Percentiles rank a stretch among this genome's conserved stretches.
Evolutionary conservation across 2,113 vertebrate genomes (phyloP).

Genomic region (Loxodonta africana): DNA sequence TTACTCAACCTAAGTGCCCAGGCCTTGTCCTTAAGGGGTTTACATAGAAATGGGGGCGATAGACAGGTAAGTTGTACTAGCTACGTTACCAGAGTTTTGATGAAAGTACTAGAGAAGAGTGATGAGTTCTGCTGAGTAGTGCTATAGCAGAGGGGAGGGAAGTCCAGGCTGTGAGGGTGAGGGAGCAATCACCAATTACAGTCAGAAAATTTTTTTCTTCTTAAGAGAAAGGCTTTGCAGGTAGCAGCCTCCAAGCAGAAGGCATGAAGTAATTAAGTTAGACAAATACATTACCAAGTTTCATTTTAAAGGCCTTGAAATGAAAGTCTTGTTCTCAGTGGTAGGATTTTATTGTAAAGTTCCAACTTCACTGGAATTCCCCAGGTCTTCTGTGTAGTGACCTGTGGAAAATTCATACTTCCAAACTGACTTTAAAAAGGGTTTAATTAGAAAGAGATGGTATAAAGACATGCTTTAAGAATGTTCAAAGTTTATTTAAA

Average conservation of each 20-base stretch:
- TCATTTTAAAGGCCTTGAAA: constrained; percentile 49
- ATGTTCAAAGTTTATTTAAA: constrained; percentile 1
- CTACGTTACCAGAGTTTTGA: neutral
- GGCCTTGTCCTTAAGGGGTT: constrained; percentile 30
- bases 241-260: constrained; percentile 57
- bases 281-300: constrained; percentile 49
- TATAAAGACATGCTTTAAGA: neutral
- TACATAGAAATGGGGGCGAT: neutral
- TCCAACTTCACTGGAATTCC: neutral
- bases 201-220: constrained; percentile 41
- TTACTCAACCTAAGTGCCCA: neutral
- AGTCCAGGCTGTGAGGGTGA: neutral
- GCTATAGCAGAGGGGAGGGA: neutral
- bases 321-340: constrained; percentile 34
- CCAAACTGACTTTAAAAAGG: neutral
- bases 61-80: neutral
- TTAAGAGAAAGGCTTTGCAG: constrained; percentile 30
- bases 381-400: neutral
- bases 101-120: neutral
- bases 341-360: neutral
- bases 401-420: neutral
- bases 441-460: neutral
- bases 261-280: constrained; percentile 51
- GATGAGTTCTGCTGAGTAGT: neutral
- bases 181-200: constrained; percentile 18